Percentiles rank a stretch among this genome's conserved stretches.
phyloP scores from a whole-genome alignment of 2,797 vertebrate genomes.

The Anabas testudineus region DNA sequence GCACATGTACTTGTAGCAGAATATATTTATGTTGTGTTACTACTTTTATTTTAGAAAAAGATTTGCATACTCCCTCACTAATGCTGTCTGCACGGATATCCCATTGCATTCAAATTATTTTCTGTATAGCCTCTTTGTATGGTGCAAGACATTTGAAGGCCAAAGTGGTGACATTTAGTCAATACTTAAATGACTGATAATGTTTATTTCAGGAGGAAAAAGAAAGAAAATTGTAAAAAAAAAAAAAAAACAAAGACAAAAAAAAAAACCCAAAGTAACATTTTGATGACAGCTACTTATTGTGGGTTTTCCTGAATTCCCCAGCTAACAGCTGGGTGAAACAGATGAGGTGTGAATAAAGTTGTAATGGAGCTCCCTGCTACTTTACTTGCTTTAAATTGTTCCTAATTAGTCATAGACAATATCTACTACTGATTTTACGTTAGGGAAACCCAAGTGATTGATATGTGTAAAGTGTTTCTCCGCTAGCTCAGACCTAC shows the following conservation, averaged over 20 bases:
- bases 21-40: neutral
- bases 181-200: neutral
- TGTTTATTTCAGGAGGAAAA: constrained; percentile 12
- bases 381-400: neutral
- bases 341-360: neutral
- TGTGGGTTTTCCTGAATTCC: constrained; percentile 8
- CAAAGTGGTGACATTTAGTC: neutral
- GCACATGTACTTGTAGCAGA: neutral
- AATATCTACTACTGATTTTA: constrained; percentile 26
- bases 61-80: neutral
- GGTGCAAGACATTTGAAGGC: neutral
- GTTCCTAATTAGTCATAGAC: constrained; percentile 26
- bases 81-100: neutral
- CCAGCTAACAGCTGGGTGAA: neutral
- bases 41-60: neutral
- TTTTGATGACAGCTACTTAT: constrained; percentile 13
- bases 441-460: constrained; percentile 53
- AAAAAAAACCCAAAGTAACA: neutral
- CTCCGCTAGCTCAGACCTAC: constrained; percentile 19
- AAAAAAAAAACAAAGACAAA: neutral
- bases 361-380: neutral
- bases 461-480: constrained; percentile 20
- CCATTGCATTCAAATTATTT: neutral
- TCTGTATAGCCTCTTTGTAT: neutral
- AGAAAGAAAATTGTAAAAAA: neutral